Conservation (phyloP, 2,797 vertebrate species). For the Malurus leucopterus region DNA sequence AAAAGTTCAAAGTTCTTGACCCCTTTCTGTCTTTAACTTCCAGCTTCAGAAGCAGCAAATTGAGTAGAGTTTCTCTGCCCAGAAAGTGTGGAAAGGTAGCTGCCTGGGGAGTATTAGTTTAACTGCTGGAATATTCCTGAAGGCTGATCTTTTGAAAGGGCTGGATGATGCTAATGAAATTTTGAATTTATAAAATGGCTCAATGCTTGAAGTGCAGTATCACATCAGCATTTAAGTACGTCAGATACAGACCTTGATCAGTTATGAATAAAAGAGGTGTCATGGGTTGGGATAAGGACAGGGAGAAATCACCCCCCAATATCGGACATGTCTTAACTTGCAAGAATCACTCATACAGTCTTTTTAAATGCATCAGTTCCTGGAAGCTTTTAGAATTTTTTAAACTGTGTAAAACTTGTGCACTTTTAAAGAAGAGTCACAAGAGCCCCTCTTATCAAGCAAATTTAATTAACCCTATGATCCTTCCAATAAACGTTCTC, state of each 20-base stretch:
- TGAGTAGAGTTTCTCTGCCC: neutral
- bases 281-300: neutral
- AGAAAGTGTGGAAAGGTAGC: neutral
- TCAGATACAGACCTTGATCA: neutral
- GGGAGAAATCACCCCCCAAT: neutral
- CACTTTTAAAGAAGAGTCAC: neutral
- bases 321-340: neutral
- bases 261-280: neutral
- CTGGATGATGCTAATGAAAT: neutral
- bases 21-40: neutral
- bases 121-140: neutral
- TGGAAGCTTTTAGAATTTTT: neutral
- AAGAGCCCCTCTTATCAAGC: neutral
- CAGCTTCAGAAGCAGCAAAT: neutral
- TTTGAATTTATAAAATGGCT: neutral
- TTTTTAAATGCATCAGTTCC: neutral
- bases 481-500: neutral
- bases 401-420: neutral
- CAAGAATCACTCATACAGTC: neutral
- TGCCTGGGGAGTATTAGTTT: neutral
- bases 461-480: neutral
- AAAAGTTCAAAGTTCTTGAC: neutral
- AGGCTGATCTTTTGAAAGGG: neutral
- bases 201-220: neutral
- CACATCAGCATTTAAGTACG: neutral